Base-by-base conservation (phyloP, 1,140 invertebrate genomes). In the Theocolax elegans region DNA sequence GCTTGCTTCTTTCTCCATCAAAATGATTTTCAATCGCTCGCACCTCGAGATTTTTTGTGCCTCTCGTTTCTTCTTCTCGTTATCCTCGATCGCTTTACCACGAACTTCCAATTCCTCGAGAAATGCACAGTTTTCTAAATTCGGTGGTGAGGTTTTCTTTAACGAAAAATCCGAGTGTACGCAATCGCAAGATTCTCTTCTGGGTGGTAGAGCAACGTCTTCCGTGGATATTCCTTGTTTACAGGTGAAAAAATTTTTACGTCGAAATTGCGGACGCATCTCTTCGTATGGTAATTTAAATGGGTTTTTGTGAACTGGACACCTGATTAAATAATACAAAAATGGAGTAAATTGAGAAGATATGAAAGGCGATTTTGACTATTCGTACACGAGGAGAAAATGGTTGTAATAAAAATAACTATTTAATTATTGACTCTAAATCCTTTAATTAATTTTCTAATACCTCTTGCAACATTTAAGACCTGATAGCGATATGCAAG, bases 231-330 rank as follows among this genome's bases (percentile, higher is more conserved):
- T 49, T 12, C 76, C 73, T 0, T 23, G 9, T 2, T 27, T 35
- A 25, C 71, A 76, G n/a, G 9, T 68, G 15, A 77, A 73, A 1
- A 51, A 1, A 17, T 54, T 53, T 0, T 21, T 21, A 1, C 8
- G 15, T 6, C 3, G 23, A 25, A n/a, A 31, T 13, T 0, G 6
- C 10, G 77, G 77, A 2, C 71, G 48, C 58, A 77, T 31, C 46
- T 75, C 74, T n/a, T 59, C 62, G 51, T 60, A 75, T 3, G 71
- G 74, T 0, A 38, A 10, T 46, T 35, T 46, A 42, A 42, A 65
- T 3, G 49, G 13, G n/a, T 42, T 15, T 4, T 31, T 7, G 8
- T 53, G 49, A 2, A 29, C 4, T 10, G 51, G 49, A 40, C 53
- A 48, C 8, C 51, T 48, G 8, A 15, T 44, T 15, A 44, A 44